Evolutionary conservation across 23 tunicate species (phyloP), one percentile per base, ranked within the genome.

Genomic region (Halocynthia aurantium): DNA sequence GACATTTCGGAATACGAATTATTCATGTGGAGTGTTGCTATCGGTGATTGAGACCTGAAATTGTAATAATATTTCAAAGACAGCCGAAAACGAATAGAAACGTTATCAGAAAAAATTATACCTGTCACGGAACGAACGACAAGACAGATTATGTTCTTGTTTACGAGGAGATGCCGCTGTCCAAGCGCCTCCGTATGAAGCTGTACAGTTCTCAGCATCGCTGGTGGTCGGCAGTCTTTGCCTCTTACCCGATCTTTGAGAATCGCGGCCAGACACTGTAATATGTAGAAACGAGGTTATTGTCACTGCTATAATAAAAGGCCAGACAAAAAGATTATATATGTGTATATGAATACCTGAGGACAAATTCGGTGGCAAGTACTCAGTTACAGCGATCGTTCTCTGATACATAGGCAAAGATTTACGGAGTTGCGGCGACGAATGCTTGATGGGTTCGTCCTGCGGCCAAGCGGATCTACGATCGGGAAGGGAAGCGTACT

Each of bases 371-470:
- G 84, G 78, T 50, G 96, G 96, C 10, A 89, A 74, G 52, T 89
- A 89, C 64, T 89, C 96, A 12, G 96, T 89, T 6, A 83, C 85
- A 8, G 96, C 96, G 17, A 89, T 84, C 6, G 96, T 89, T n/a
- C 88, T 75, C 63, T 89, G 96, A 55, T 89, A 89, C 88, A 84
- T 80, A 53, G 96, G 96, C 81, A 85, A 70, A 53, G 79, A 69
- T 31, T 52, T 50, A 15, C 76, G 77, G 51, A 64, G 50, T 21
- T 40, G 53, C 50, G 49, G 61, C n/a, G 65, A 51, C 50, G 52
- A 78, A 44, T 53, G 66, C 13, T 8, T 15, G 8, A 66, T 53
- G 52, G 57, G 85, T 31, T 55, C 52, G 64, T 55, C 54, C 31
- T 18, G 77, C 40, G 87, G 87, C 79, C 93, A 73, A 50, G 93